Evolutionary conservation across 2,113 vertebrate species (phyloP).

Genomic region (Arvicanthis niloticus): DNA sequence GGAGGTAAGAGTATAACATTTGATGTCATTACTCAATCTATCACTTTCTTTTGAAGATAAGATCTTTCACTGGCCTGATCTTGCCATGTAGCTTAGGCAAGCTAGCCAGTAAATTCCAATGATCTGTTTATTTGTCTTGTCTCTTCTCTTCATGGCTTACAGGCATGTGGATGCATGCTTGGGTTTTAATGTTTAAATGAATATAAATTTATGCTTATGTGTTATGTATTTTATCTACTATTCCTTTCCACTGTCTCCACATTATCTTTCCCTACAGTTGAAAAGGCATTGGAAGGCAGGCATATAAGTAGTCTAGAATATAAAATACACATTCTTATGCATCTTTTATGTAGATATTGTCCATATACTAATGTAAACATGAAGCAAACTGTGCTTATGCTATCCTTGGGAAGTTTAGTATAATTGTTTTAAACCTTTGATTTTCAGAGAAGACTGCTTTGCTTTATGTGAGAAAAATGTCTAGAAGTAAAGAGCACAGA

Average conservation of each 20-base stretch:
- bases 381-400: neutral
- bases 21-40: neutral
- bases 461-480: neutral
- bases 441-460: neutral
- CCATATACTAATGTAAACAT: neutral
- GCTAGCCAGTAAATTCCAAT: neutral
- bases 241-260: neutral
- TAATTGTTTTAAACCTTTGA: neutral
- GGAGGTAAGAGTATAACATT: neutral
- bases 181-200: neutral
- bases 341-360: neutral
- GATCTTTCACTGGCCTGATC: neutral
- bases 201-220: too few species aligned
- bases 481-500: neutral
- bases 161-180: neutral
- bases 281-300: neutral
- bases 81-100: neutral
- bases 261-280: neutral
- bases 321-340: neutral
- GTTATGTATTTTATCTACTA: neutral
- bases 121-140: neutral
- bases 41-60: neutral
- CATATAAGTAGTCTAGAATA: neutral
- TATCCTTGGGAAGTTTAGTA: neutral
- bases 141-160: neutral